phyloP scores from a whole-genome alignment of 1,140 invertebrate genomes.

The Protaetia brevitarsis region DNA sequence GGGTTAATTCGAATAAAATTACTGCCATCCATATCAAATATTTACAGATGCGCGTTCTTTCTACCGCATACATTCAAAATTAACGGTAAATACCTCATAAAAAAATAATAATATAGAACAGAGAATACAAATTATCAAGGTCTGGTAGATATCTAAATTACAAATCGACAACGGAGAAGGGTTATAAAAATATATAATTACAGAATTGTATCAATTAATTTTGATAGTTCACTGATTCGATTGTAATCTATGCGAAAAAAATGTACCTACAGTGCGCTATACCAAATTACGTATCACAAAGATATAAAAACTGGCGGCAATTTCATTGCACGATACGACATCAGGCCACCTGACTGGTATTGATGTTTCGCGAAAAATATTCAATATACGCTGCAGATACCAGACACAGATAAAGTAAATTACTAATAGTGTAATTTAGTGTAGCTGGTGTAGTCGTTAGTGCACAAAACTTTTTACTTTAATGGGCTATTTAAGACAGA shows the following conservation, averaged over 20 bases:
- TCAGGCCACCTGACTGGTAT: neutral
- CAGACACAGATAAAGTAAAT: neutral
- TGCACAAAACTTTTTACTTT: neutral
- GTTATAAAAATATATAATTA: constrained; percentile 4
- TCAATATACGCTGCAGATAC: neutral
- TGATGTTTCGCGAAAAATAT: constrained; percentile 2
- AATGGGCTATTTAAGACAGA: constrained; percentile 4
- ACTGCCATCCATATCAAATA: neutral
- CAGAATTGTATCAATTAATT: constrained; percentile 8
- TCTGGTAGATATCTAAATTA: neutral
- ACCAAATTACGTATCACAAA: constrained; percentile 1
- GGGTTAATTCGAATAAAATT: constrained; percentile 11
- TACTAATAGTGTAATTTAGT: constrained; percentile 12
- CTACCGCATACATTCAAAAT: neutral
- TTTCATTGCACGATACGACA: neutral
- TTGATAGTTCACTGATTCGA: constrained; percentile 2
- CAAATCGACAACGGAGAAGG: neutral
- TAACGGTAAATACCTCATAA: neutral
- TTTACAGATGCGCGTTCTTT: neutral
- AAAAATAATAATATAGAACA: neutral
- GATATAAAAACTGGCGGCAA: neutral
- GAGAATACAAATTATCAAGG: constrained; percentile 2
- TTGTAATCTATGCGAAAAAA: constrained; percentile 3
- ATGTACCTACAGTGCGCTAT: neutral
- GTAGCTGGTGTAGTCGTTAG: neutral